These are phyloP conservation scores for Papilio polyxenes DNA, from an alignment of 1,140 invertebrate species.

Conservation along the genomic window DNA sequence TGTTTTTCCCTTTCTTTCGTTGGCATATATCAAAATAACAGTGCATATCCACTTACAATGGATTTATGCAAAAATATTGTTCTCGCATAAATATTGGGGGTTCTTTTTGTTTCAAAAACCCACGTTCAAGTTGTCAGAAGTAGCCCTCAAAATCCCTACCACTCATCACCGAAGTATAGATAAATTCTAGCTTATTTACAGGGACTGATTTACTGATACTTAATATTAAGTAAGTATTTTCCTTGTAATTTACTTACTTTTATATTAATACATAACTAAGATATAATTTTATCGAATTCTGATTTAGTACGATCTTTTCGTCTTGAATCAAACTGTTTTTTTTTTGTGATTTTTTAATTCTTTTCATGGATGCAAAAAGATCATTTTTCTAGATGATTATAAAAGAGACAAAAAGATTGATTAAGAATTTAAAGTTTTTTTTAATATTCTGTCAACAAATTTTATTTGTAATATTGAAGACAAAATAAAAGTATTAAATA, in stretches of 20 bases:
- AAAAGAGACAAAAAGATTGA: not conserved
- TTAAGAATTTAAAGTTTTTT: constrained; percentile 3
- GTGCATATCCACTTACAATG: too few relatives aligned
- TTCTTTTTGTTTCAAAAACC: too few relatives aligned
- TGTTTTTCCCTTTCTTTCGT: too few relatives aligned
- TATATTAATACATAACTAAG: not conserved
- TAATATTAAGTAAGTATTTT: not conserved
- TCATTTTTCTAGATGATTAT: too few relatives aligned
- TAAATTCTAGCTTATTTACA: not conserved
- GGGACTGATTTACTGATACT: not conserved
- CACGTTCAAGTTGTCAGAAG: too few relatives aligned
- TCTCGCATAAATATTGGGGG: too few relatives aligned
- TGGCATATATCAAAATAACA: too few relatives aligned
- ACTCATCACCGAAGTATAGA: not conserved
- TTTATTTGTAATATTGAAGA: not conserved
- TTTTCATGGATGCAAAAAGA: too few relatives aligned
- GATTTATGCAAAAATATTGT: too few relatives aligned
- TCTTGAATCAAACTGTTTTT: not conserved
- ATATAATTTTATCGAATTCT: not conserved
- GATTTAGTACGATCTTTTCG: not conserved
- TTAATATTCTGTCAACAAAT: not conserved
- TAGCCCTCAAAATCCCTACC: too few relatives aligned
- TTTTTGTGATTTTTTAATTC: not conserved
- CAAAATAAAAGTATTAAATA: constrained; percentile 19
- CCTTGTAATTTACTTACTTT: not conserved